Evolutionary conservation across 2,797 vertebrate species (phyloP).

Genomic region (Antennarius maculatus): DNA sequence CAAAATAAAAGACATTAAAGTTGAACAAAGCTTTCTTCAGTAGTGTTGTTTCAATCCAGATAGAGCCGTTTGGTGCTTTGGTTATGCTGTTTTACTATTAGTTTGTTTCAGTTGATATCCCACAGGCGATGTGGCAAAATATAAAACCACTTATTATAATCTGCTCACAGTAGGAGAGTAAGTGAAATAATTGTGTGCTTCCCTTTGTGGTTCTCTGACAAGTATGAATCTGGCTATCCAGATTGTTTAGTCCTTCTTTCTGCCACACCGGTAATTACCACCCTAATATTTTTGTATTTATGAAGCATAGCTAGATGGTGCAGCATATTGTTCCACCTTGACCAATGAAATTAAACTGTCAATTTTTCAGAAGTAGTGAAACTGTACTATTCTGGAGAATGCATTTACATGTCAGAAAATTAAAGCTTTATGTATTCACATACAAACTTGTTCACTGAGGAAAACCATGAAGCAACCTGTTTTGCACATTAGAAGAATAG

Average conservation of each 20-base stretch:
- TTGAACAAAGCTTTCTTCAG: conserved; percentile 33
- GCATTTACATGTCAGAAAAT: conserved; percentile 37
- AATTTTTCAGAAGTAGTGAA: conserved; percentile 34
- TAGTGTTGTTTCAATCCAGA: conserved; percentile 33
- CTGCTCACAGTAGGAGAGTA: conserved; percentile 66
- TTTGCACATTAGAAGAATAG: too few relatives aligned
- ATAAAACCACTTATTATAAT: conserved; percentile 68
- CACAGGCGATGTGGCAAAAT: conserved; percentile 62
- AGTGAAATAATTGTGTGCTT: conserved; percentile 59
- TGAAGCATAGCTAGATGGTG: conserved; percentile 74
- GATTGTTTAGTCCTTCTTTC: conserved; percentile 36
- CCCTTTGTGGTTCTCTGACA: conserved; percentile 40
- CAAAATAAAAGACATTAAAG: conserved; percentile 11
- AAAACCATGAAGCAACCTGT: too few relatives aligned
- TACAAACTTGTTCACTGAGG: too few relatives aligned
- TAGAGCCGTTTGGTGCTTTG: conserved; percentile 17
- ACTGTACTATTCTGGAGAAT: conserved; percentile 29
- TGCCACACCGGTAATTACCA: conserved; percentile 48
- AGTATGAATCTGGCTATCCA: conserved; percentile 37
- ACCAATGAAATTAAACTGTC: conserved; percentile 57
- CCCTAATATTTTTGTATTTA: conserved; percentile 81
- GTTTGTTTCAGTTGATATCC: conserved; percentile 71
- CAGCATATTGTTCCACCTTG: conserved; percentile 53
- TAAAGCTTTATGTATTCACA: conserved; percentile 8
- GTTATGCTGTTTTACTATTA: conserved; percentile 36